Base-by-base conservation (phyloP, 1,140 invertebrate species). In the Brachionus plicatilis region DNA sequence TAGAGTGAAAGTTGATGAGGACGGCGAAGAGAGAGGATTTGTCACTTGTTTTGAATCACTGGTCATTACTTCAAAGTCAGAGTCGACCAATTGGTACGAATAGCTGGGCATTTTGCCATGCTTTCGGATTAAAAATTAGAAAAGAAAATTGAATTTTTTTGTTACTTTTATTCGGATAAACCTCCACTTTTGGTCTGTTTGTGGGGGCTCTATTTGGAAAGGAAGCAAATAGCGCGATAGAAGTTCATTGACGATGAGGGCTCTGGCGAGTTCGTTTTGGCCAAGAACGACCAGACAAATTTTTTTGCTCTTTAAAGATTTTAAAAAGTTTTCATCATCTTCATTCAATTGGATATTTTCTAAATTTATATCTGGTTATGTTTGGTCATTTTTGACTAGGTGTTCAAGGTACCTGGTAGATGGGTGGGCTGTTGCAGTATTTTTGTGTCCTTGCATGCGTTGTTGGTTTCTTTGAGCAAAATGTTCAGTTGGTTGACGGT, bases 231-330 rank as follows among this genome's bases (percentile, higher is more conserved):
- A 88, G 84, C 91, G 88, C 1, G 92, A 92, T 66, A 95, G 90
- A 33, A 95, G 89, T 86, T 92, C 92, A 88, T 95, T 94, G 2
- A 94, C 91, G 50, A 95, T 88, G 11, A 92, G 88, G 3, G 93
- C 93, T 87, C 93, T 93, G 0, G 93, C 92, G 85, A 92, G 91
- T 33, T 90, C 91, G 83, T 92, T 92, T 86, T 93, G 93, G 6
- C 94, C 94, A 86, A 94, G 90, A 53, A 94, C 88, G 8, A 95
- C 90, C 37, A 90, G 86, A 68, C 33, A 53, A 11, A 85, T 72
- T 56, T 56, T 84, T 29, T 72, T 82, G 5, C 12, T 60, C 11
- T 43, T 53, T 14, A 82, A 45, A 24, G 79, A 76, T 27, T 76
- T 76, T 24, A 76, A 27, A 53, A 76, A 76, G 17, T 47, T 20